Conservation (phyloP, 2,797 vertebrate species). For the Tympanoctomys barrerae region DNA sequence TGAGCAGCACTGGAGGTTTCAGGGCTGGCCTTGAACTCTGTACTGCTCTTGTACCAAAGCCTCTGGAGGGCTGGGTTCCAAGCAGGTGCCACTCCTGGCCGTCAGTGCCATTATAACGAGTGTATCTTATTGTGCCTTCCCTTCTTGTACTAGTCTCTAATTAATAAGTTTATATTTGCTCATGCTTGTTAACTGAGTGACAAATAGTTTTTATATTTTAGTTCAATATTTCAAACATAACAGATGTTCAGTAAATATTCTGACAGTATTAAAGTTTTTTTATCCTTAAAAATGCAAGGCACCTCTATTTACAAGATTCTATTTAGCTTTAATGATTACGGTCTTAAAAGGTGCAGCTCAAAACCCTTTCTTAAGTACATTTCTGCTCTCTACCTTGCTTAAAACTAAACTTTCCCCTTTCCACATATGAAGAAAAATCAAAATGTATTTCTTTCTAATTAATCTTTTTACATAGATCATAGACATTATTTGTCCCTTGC, state of each 20-base stretch:
- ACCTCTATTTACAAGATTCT: not conserved
- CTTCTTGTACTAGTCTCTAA: not conserved
- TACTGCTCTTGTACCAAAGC: not conserved
- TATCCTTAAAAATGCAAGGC: not conserved
- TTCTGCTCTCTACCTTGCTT: not conserved
- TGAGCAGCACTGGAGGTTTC: too few species aligned
- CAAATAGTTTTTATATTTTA: not conserved
- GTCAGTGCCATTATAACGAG: not conserved
- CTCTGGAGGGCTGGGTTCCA: not conserved
- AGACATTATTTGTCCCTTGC: not conserved
- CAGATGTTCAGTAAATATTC: not conserved
- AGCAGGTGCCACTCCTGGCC: not conserved
- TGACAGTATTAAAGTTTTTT: not conserved
- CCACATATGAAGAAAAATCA: not conserved
- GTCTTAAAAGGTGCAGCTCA: not conserved
- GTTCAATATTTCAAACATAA: not conserved
- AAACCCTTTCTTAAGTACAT: not conserved
- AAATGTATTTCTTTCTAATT: not conserved
- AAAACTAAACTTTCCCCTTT: not conserved
- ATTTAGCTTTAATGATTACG: not conserved
- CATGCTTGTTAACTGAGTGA: not conserved
- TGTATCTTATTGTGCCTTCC: not conserved
- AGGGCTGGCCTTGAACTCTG: not conserved
- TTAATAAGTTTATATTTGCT: not conserved
- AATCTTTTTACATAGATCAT: not conserved